A percentile compares a stretch with the other conserved stretches of the same genome.
Conservation (phyloP, 2,113 vertebrate species). For the Candoia aspera region DNA sequence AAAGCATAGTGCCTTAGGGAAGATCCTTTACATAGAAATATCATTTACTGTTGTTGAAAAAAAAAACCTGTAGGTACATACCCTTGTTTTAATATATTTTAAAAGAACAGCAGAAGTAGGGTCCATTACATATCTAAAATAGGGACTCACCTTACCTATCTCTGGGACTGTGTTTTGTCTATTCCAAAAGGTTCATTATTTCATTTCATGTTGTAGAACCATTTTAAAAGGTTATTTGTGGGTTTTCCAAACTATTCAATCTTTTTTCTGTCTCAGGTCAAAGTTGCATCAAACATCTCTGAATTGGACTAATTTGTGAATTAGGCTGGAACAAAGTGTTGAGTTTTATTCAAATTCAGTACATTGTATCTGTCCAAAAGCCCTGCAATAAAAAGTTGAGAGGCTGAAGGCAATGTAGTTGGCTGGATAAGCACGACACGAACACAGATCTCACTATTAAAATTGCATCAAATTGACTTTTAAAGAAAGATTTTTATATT, state of each 20-base stretch:
- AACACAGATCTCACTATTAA: not conserved
- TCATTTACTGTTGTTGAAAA: not conserved
- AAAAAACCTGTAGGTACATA: not conserved
- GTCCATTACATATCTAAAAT: not conserved
- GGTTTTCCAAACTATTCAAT: not conserved
- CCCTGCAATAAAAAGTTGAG: not conserved
- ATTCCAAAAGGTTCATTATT: not conserved
- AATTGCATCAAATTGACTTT: not conserved
- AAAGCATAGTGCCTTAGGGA: not conserved
- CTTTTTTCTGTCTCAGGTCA: not conserved
- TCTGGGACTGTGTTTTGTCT: not conserved
- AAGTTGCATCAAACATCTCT: not conserved
- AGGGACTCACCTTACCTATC: not conserved
- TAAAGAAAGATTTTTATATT: conserved; percentile 8
- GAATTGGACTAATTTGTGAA: not conserved
- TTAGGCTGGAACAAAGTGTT: not conserved
- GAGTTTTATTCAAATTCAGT: not conserved
- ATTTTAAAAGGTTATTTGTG: not conserved
- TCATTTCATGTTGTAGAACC: not conserved
- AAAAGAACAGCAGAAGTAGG: no score
- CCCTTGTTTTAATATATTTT: not conserved
- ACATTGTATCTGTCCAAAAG: not conserved
- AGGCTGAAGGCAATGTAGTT: not conserved
- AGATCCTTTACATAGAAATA: not conserved
- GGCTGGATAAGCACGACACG: not conserved